Base-by-base conservation (phyloP, 2,888 invertebrate species). In the Adelognathus sp. region DNA sequence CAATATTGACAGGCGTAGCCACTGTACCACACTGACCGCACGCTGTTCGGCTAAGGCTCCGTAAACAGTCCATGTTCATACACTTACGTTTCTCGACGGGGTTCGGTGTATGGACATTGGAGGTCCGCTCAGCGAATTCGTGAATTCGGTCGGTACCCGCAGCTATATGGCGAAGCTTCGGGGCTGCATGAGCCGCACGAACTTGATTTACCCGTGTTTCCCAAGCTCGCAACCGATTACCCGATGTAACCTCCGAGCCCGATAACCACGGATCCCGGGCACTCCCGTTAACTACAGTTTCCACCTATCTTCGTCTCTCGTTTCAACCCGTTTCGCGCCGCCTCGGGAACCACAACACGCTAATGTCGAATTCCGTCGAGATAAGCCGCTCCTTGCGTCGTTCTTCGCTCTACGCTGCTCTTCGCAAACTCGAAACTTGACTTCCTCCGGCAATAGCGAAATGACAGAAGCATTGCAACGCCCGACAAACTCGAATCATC, bases 1-100 rank as follows among this genome's bases (percentile, higher is more conserved):
- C 71, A 82, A 82, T 80, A 79, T 80, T 82, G 78, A 80, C 79
- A 69, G 61, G 44, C 67, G 29, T 60, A 60, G 61, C 50, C 31
- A 27, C 64, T 71, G 44, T 64, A 69, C 60, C 73, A 66, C 78
- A 67, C 56, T 71, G 67, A 77, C 44, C 44, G 41, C 58, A 54
- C 29, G 54, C 29, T 31, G 27, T 14, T 67, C 67, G 29, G 29
- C 67, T 29, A 67, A 41, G 39, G 54, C n/a, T 54, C 67, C n/a
- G 36, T 39, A 39, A 52, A 52, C 24, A 50, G 18, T 36, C 3
- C 52, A 52, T 24, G 36, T 6, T 18, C 14, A 52, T 33, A 75
- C 63, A 31, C 41, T 52, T 18, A 31, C 46, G 44, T 21, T 18
- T 36, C 46, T 66, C 31, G 50, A 14, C 66, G n/a, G n/a, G 39